Evolutionary conservation across 1,140 invertebrate genomes (phyloP), one percentile per base, ranked within the genome.

Genomic region (Globodera rostochiensis): DNA sequence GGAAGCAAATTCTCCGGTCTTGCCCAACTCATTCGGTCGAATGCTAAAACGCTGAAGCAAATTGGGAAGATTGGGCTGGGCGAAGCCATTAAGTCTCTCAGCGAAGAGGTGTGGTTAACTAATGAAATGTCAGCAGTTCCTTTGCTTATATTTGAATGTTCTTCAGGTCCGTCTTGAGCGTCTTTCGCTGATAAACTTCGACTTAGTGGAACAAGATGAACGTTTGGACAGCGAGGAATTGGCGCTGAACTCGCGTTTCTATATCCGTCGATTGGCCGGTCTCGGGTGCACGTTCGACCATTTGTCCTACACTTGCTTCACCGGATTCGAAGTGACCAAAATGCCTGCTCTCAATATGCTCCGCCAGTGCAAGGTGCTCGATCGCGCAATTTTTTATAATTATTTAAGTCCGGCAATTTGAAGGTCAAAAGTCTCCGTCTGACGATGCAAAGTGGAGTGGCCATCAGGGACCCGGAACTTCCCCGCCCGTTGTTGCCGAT

Each of bases 151-250:
- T 77, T 36, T 6, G 5, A 79, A 74, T 75, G 11, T 64, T 53
- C 7, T 64, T 64, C 46, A 86, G 85, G 69, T 88, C 57, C 77
- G 75, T n/a, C 77, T 87, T 4, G 86, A 88, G 60, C 82, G 85
- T 7, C 74, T 86, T 13, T 87, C 85, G 19, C 57, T 87, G 8
- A 88, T 88, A 49, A 87, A 87, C 74, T 87, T 87, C 70, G 86
- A 87, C 64, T 69, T 87, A 9, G 77, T 87, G 19, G 77, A 85
- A 64, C 60, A 80, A 64, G 73, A 86, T 36, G 80, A 86, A 66
- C 50, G 70, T 46, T 36, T 79, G 75, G 78, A 79, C 66, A 84
- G 74, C 71, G 82, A 67, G 36, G 47, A 76, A 64, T 78, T 87
- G 46, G 75, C 60, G 8, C 77, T 79, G 50, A 82, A 73, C 4